Evolutionary conservation across 2,797 vertebrate species (phyloP), one percentile per base, ranked within the genome.

Genomic region (Betta splendens): DNA sequence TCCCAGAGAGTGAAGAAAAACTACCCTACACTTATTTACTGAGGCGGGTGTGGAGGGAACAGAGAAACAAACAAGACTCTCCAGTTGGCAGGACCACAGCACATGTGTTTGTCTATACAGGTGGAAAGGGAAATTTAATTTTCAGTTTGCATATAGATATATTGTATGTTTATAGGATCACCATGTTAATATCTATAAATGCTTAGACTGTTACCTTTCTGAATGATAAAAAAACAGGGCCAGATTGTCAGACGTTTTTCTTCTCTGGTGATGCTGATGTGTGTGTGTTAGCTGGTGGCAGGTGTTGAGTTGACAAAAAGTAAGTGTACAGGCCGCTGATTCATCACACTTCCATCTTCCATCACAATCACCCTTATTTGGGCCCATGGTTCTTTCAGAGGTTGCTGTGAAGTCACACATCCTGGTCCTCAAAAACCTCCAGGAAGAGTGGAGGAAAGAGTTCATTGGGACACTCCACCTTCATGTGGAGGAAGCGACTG

Each of bases 401-500:
- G 31, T 33, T 2, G 47, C 16, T 9, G 5, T n/a, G 16, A n/a
- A 38, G 48, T 93, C 90, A 94, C 83, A 93, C 94, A 77, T 94
- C 94, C 92, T 96, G 94, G 87, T 95, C 94, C 89, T 95, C 94
- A 40, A 96, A 96, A 81, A 95, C 94, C 87, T 96, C 94, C 64
- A 96, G 91, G 91, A 96, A 96, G 84, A 96, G 94, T 1, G 94
- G 94, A 42, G 94, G 94, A 55, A 96, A 94, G 77, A 96, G 93
- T 89, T 95, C 94, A 65, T 93, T 95, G 89, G 94, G 94, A 83
- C 94, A 95, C 90, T 95, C 94, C 89, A 96, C 94, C 90, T 96
- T 96, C 94, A 96, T 96, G 90, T 97, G 95, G 85, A 95, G 94
- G 92, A 97, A 96, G 89, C 95, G 94, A 90, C 94, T 95, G 87